Conservation (phyloP, 2,888 invertebrate genomes). For the Drosophila anomelani region DNA sequence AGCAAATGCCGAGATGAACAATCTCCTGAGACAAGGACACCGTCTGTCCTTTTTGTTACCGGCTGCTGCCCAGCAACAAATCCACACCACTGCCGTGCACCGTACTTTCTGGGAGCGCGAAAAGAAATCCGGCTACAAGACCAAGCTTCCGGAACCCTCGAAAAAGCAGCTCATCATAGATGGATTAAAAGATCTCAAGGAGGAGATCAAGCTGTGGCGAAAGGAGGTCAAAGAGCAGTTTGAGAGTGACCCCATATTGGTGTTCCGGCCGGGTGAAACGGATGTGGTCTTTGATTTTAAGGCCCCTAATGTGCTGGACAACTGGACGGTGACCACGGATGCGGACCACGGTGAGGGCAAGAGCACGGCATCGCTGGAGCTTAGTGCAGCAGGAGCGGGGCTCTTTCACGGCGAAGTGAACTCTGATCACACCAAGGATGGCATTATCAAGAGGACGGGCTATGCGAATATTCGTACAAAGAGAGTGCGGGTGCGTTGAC, state of each 20-base stretch:
- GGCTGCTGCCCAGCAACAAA: conserved; percentile 29
- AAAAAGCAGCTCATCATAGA: conserved; percentile 86
- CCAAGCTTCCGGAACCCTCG: conserved; percentile 80
- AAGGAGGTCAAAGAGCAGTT: conserved; percentile 89
- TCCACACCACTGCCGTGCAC: conserved; percentile 79
- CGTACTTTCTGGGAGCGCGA: conserved; percentile 84
- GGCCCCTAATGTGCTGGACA: conserved; percentile 87
- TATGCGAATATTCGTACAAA: conserved; percentile 92
- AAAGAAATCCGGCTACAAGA: conserved; percentile 83
- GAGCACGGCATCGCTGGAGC: conserved; percentile 88
- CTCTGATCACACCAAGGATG: conserved; percentile 91
- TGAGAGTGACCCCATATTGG: conserved; percentile 87
- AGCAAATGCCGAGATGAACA: conserved; percentile 54
- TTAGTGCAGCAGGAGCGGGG: conserved; percentile 89
- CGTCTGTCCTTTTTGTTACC: conserved; percentile 47
- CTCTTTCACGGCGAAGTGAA: conserved; percentile 90
- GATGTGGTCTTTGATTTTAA: conserved; percentile 91
- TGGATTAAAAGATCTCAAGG: conserved; percentile 88
- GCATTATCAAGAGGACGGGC: conserved; percentile 90
- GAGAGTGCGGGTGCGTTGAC: conserved; percentile 87
- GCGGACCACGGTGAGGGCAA: conserved; percentile 92
- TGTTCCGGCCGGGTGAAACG: conserved; percentile 88
- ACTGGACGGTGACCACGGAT: conserved; percentile 91
- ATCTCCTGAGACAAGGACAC: conserved; percentile 52
- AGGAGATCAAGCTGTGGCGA: conserved; percentile 88